Conservation (phyloP, 2,888 invertebrate genomes). For the Tupiocoris notatus region DNA sequence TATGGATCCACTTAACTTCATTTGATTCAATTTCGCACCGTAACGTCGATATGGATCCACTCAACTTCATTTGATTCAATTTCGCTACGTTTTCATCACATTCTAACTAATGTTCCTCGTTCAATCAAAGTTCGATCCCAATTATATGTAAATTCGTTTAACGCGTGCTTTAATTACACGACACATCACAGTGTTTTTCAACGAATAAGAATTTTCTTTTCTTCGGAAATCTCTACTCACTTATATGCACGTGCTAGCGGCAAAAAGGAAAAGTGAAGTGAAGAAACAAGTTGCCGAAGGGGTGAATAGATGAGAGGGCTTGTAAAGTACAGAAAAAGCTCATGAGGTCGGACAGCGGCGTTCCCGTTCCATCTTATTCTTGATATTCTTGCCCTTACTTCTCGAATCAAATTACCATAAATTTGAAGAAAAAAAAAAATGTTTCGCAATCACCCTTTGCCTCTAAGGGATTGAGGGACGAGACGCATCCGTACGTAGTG, state of each 20-base stretch:
- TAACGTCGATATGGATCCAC: too few species aligned
- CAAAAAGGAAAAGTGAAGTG: conserved; percentile 4
- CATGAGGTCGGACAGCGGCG: conserved; percentile 27
- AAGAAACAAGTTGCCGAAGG: conserved; percentile 30
- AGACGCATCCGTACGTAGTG: background rate
- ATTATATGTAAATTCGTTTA: too few species aligned
- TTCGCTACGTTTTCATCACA: too few species aligned
- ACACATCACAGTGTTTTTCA: too few species aligned
- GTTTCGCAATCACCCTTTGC: background rate
- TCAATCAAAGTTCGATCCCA: too few species aligned
- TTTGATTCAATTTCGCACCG: too few species aligned
- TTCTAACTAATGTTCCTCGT: too few species aligned
- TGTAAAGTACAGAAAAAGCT: conserved; percentile 27
- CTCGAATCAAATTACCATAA: conserved; percentile 37
- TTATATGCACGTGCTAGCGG: background rate
- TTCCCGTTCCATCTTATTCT: background rate
- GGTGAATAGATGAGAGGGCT: conserved; percentile 1
- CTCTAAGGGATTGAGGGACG: background rate
- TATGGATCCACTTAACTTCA: too few species aligned
- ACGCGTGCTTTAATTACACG: too few species aligned
- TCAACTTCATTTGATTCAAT: too few species aligned
- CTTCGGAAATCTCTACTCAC: background rate
- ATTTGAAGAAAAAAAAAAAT: conserved; percentile 41
- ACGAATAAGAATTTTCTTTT: too few species aligned
- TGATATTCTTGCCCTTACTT: conserved; percentile 9